Conservation (phyloP, 2,888 invertebrate species). For the Loripinus fragilis region DNA sequence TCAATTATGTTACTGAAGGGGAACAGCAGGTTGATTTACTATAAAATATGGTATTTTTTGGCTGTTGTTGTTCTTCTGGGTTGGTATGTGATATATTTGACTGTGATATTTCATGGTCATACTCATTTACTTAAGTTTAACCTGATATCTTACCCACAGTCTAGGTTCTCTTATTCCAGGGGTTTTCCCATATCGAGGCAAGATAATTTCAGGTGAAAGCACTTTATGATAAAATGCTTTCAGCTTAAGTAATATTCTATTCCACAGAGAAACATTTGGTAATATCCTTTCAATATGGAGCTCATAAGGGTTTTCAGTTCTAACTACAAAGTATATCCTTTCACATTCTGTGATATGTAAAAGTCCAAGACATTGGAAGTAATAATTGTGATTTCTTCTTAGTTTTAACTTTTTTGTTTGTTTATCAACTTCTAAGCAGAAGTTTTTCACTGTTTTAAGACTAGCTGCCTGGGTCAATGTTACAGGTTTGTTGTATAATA, state of each 20-base stretch:
- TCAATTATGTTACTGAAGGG: too few species aligned
- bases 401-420: too few species aligned
- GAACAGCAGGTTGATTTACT: too few species aligned
- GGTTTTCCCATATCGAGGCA: not conserved
- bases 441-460: not conserved
- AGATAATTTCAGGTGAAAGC: not conserved
- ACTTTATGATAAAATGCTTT: not conserved
- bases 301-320: not conserved
- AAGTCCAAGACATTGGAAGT: too few species aligned
- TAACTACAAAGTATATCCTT: conserved; percentile 12
- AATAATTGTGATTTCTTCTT: too few species aligned
- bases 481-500: not conserved
- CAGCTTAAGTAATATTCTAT: not conserved
- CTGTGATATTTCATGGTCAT: too few species aligned
- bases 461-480: not conserved
- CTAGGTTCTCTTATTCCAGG: conserved; percentile 9
- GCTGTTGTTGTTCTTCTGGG: too few species aligned
- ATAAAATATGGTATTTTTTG: too few species aligned
- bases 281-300: not conserved
- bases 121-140: too few species aligned
- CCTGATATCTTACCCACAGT: not conserved
- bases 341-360: too few species aligned
- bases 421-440: not conserved
- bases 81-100: too few species aligned
- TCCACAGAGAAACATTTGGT: not conserved